phyloP scores from a whole-genome alignment of 37 sponge, comb jelly and placozoan genomes.

The Beroe forskalii region DNA sequence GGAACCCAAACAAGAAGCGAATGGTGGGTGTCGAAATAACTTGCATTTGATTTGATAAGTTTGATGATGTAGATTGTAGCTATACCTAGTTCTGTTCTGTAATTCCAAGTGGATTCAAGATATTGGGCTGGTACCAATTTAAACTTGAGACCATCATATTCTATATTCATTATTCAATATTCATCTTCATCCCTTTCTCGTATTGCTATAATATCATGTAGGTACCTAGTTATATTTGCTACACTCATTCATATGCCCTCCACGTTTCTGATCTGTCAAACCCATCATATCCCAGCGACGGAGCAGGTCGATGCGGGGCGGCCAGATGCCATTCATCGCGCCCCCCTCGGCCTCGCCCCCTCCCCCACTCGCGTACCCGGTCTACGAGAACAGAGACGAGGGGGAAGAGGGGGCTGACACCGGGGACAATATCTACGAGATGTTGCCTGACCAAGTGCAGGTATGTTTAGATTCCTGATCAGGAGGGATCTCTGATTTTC shows the following conservation, averaged over 20 bases:
- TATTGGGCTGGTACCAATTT: not conserved
- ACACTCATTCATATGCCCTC: no score
- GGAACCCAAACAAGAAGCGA: slow-evolving; percentile 27
- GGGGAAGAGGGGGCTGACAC: not conserved
- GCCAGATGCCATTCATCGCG: not conserved
- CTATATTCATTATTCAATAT: not conserved
- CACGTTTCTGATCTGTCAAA: no score
- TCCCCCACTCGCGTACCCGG: slow-evolving; percentile 24
- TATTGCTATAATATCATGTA: not conserved
- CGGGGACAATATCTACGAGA: slow-evolving; percentile 2
- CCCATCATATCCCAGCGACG: not conserved
- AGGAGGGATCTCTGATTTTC: no score
- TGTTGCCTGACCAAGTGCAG: slow-evolving; percentile 16
- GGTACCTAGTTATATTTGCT: no score
- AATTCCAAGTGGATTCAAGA: no score
- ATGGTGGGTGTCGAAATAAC: not conserved
- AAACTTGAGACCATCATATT: not conserved
- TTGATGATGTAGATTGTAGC: no score
- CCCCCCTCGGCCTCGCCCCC: slow-evolving; percentile 15
- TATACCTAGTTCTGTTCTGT: no score
- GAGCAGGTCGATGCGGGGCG: not conserved
- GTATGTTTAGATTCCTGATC: no score
- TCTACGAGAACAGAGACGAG: slow-evolving; percentile 15
- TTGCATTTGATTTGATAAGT: no score
- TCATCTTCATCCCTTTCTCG: not conserved